Evolutionary conservation across 2,113 vertebrate genomes (phyloP), one percentile per base, ranked within the genome.

Genomic region (Microtus richardsoni): DNA sequence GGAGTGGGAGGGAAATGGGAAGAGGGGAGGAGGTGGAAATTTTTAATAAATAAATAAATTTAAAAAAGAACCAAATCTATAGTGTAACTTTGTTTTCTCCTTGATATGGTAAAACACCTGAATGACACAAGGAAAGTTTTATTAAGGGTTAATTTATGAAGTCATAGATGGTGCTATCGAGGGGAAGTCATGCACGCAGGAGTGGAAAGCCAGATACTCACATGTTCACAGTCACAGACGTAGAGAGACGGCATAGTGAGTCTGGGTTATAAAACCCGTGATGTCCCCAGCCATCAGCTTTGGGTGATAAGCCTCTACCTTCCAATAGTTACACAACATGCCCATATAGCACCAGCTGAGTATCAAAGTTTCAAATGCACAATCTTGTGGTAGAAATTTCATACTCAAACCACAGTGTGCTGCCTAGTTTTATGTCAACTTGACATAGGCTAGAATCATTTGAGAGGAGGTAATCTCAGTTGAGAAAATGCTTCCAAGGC

Each of bases 191-290:
- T 47, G 19, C 10, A 47, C 10, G 13, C 10, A 47, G 44, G 41
- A 47, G 8, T 36, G 16, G 26, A 39, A 85, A 17, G 30, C 17
- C 41, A 36, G 16, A 17, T 12, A 16, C 39, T 47, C 24, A 41
- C 9, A 22, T 12, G 5, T 13, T 28, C 17, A 66, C 10, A 47
- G 83, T 47, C 17, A 66, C 10, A 9, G 60, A 66, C 7, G 16
- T 1, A 22, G 28, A 22, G 28, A 0, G 60, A 47, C 28, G 13
- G 2, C 3, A 22, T 0, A 24, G 39, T 6, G 41, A 47, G 9
- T 4, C 41, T 21, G 39, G 0, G 16, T 64, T 44, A 84, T 30
- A 84, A 41, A 64, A 44, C 6, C 26, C 4, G 66, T 33, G 39
- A 60, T 47, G 41, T 47, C 10, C 14, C 83, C 11, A 85, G 17